Conservation (phyloP, 2,888 invertebrate species). For the Athripsodes cinereus region DNA sequence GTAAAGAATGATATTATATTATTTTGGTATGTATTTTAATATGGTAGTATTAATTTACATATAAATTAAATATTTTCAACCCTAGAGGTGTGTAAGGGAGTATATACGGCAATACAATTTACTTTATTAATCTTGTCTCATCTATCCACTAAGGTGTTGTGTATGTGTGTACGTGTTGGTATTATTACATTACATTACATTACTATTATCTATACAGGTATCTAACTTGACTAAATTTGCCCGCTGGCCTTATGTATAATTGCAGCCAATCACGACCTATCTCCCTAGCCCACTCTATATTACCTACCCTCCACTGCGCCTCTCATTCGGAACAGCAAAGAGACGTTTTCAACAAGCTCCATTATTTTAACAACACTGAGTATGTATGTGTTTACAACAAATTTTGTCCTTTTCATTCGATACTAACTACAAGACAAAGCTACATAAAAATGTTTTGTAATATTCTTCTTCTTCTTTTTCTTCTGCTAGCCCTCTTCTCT, state of each 20-base stretch:
- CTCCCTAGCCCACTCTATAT: not conserved
- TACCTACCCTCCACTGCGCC: not conserved
- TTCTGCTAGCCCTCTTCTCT: too few species aligned
- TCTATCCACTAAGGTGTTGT: too few species aligned
- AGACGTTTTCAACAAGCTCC: not conserved
- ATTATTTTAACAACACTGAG: not conserved
- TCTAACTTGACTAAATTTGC: not conserved
- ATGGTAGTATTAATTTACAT: not conserved
- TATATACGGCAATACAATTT: not conserved
- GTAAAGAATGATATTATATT: too few species aligned
- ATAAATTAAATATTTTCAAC: not conserved
- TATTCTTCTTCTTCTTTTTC: too few species aligned
- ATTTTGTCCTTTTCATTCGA: too few species aligned
- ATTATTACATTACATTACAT: too few species aligned
- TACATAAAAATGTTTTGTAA: too few species aligned
- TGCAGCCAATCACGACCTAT: constrained; percentile 21
- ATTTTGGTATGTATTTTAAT: too few species aligned
- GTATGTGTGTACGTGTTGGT: too few species aligned
- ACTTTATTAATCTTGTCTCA: not conserved
- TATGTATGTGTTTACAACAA: too few species aligned
- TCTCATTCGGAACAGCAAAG: not conserved
- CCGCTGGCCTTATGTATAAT: constrained; percentile 15
- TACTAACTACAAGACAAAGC: too few species aligned
- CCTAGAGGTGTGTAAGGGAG: not conserved
- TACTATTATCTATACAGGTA: not conserved